Evolutionary conservation across 2,797 vertebrate species (phyloP).

Genomic region (Mastacembelus armatus): DNA sequence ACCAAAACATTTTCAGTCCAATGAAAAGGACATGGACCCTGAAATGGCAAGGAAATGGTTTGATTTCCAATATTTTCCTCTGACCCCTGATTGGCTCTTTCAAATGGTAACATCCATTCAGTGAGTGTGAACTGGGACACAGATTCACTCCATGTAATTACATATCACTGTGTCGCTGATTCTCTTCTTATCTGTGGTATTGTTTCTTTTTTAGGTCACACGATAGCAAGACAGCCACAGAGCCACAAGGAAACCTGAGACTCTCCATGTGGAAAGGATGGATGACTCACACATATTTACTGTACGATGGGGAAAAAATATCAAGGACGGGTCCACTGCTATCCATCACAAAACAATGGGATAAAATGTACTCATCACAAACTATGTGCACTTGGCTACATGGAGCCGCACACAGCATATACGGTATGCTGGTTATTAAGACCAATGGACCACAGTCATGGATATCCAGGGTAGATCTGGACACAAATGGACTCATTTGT

Average conservation of each 20-base stretch:
- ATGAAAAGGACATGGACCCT: slow-evolving; percentile 13
- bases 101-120: slow-evolving; percentile 33
- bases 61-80: slow-evolving; percentile 34
- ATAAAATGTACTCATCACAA: slow-evolving; percentile 60
- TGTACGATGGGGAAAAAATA: slow-evolving; percentile 51
- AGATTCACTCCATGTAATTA: slow-evolving; percentile 44
- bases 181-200: slow-evolving; percentile 42
- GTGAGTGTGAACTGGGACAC: slow-evolving; percentile 7
- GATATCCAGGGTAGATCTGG: slow-evolving; percentile 59
- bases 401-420: slow-evolving; percentile 45
- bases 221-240: slow-evolving; percentile 88
- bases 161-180: slow-evolving; percentile 44
- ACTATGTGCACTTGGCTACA: slow-evolving; percentile 37
- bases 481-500: slow-evolving; percentile 56
- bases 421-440: slow-evolving; percentile 42
- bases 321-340: slow-evolving; percentile 58
- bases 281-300: slow-evolving; percentile 71
- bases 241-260: slow-evolving; percentile 65
- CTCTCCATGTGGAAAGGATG: slow-evolving; percentile 68
- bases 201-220: slow-evolving; percentile 87
- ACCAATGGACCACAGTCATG: slow-evolving; percentile 58
- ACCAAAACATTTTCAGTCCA: slow-evolving; percentile 42
- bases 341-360: slow-evolving; percentile 67
- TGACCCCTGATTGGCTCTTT: slow-evolving; percentile 42
- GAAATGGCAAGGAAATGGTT: slow-evolving; percentile 23